Evolutionary conservation across 1,140 invertebrate species (phyloP), one percentile per base, ranked within the genome.

Genomic region (Zaprionus kolodkinae): DNA sequence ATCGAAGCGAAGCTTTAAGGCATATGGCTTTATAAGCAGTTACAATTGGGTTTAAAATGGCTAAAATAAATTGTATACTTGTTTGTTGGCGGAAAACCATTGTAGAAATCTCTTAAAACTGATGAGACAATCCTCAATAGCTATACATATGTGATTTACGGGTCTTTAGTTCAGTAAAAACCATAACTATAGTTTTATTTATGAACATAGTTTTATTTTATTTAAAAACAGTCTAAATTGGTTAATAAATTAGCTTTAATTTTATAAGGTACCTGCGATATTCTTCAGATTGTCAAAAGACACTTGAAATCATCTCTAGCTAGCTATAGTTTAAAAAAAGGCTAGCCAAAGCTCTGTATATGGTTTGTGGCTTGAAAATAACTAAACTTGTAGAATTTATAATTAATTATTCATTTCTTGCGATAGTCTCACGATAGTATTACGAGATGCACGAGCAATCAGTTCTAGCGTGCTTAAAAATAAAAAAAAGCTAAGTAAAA

Each of bases 401-500:
- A n/a, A n/a, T n/a, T n/a, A n/a, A n/a, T n/a, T n/a, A n/a, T n/a
- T n/a, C n/a, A n/a, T 0, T 3, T 15, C 2, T 45, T 3, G 1
- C n/a, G n/a, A 45, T 15, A 45, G 40, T 15, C n/a, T 45, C 40
- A 45, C 2, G n/a, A 30, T 30, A 6, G 40, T 45, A n/a, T 45
- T 7, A 45, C n/a, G 40, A 10, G 0, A 45, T 1, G 15, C 15
- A 0, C 0, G 9, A 3, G 6, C n/a, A 1, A 1, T 21, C 2
- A 45, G 0, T 6, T 15, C n/a, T 45, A 15, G 40, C 1, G n/a
- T n/a, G 1, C 13, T 43, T 40, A 2, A 13, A 1, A n/a, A 13
- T n/a, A 43, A 0, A n/a, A 0, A n/a, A 0, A 9, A 43, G 0
- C 9, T 1, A n/a, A 43, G 0, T 10, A 9, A 6, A 9, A 6